Evolutionary conservation across 2,888 invertebrate genomes (phyloP).

Genomic region (Metacarcinus magister): DNA sequence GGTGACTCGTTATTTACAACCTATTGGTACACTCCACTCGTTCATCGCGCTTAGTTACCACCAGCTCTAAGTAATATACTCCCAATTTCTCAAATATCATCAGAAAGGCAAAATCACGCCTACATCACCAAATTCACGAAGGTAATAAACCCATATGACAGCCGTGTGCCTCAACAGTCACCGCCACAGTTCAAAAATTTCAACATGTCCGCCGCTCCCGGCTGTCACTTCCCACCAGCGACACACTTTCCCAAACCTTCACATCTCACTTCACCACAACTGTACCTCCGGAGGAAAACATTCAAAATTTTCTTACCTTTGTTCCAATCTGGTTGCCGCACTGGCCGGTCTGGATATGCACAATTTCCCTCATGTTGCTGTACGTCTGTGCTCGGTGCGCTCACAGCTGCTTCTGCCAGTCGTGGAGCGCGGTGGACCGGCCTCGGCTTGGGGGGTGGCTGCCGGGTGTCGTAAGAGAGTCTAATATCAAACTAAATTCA

Average conservation of each 20-base stretch:
- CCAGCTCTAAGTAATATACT: neutral
- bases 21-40: neutral
- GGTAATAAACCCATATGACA: neutral
- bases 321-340: conserved; percentile 82
- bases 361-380: conserved; percentile 81
- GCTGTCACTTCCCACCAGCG: neutral
- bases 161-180: neutral
- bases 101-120: neutral
- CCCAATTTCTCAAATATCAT: neutral
- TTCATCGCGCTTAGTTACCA: neutral
- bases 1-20: neutral
- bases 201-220: neutral
- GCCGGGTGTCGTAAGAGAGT: neutral
- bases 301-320: conserved; percentile 72
- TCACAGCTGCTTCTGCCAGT: conserved; percentile 65
- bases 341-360: conserved; percentile 82
- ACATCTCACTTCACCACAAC: neutral
- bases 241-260: neutral
- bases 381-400: conserved; percentile 39
- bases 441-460: neutral
- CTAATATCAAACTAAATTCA: neutral
- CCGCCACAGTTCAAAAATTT: neutral
- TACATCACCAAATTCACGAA: neutral
- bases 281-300: neutral
- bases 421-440: neutral